Evolutionary conservation across 2,888 invertebrate species (phyloP).

Genomic region (Allacma fusca): DNA sequence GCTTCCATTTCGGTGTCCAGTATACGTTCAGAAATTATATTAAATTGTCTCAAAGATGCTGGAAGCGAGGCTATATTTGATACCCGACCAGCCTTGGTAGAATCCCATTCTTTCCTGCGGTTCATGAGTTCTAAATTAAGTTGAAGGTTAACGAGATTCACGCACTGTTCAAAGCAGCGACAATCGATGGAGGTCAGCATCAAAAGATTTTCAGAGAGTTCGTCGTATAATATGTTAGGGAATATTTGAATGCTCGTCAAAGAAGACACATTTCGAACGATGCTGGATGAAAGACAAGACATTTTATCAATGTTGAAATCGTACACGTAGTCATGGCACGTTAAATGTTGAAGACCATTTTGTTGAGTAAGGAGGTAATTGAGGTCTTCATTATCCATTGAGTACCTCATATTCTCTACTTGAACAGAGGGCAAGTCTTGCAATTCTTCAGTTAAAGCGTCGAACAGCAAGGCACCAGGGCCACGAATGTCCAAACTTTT

Average conservation of each 20-base stretch:
- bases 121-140: constrained; percentile 24
- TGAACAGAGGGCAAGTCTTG: constrained; percentile 16
- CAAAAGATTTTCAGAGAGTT: not conserved
- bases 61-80: not conserved
- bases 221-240: constrained; percentile 16
- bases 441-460: not conserved
- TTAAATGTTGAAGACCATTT: not conserved
- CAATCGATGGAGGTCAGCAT: not conserved
- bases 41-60: not conserved
- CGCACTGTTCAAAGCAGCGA: constrained; percentile 1
- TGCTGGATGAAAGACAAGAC: not conserved
- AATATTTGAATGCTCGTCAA: constrained; percentile 15
- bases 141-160: not conserved
- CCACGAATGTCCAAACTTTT: constrained; percentile 17
- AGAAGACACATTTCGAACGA: not conserved
- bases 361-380: constrained; percentile 18
- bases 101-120: constrained; percentile 23
- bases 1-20: not conserved
- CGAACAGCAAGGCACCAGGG: not conserved
- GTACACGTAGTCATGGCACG: constrained; percentile 16
- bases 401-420: constrained; percentile 21
- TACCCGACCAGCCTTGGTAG: constrained; percentile 11
- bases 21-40: not conserved
- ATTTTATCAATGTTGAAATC: constrained; percentile 23
- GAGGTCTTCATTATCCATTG: constrained; percentile 17